Conservation (phyloP, 2,113 vertebrate genomes). For the Pseudorectes ferrugineus region DNA sequence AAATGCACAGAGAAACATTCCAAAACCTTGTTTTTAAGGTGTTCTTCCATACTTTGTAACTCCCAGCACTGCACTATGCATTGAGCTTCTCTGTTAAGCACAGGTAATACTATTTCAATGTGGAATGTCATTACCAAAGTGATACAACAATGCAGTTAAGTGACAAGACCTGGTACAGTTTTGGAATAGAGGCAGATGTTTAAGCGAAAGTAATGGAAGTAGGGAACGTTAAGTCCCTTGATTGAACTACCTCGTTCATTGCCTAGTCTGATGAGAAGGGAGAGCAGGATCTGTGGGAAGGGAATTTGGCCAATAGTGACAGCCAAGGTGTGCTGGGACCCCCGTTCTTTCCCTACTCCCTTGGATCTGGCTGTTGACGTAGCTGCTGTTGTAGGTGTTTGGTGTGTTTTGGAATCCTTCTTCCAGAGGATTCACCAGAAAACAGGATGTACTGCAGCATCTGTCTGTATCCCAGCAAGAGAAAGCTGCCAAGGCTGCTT, state of each 20-base stretch:
- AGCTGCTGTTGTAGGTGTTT: not conserved
- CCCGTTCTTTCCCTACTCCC: not conserved
- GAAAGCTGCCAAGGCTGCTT: not conserved
- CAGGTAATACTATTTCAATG: rapidly evolving
- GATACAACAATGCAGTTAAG: not conserved
- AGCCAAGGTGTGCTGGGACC: not conserved
- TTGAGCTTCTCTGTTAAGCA: not conserved
- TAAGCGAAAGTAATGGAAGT: not conserved
- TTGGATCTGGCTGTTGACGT: not conserved
- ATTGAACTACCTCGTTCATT: not conserved
- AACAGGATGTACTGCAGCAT: not conserved
- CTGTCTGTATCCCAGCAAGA: not conserved
- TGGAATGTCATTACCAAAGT: not conserved
- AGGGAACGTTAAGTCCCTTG: not conserved
- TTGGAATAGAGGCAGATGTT: not conserved
- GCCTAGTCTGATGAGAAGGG: not conserved
- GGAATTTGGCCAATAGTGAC: not conserved
- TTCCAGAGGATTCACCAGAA: not conserved
- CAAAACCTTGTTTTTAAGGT: not conserved
- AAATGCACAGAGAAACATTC: not conserved
- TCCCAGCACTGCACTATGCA: rapidly evolving
- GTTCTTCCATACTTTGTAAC: not conserved
- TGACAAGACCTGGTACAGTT: not conserved
- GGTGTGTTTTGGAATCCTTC: not conserved
- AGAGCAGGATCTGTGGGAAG: not conserved